Base-by-base conservation (phyloP, 2,113 vertebrate genomes). In the Alethe diademata region DNA sequence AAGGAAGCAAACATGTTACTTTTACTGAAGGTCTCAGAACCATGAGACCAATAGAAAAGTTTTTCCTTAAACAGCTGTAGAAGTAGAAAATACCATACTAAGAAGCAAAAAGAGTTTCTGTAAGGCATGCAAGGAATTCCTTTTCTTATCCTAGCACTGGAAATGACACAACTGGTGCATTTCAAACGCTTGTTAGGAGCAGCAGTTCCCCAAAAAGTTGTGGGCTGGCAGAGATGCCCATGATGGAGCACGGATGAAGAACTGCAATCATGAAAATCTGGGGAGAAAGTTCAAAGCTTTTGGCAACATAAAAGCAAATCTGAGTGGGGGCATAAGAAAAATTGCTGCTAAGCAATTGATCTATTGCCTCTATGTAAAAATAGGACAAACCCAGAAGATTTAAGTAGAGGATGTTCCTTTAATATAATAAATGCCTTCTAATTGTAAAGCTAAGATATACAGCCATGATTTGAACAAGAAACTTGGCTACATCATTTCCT, bases 261-360 rank as follows among this genome's bases (percentile, higher is more conserved):
- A 14, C 28, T 66, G 14, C 29, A 73, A 33, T 28, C 15, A 45
- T 6, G 8, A 58, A 90, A 85, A 78, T 57, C 17, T 66, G n/a
- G 81, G 47, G 70, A 90, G 86, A 66, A 33, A 31, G 24, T 56
- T 81, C 50, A 85, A 73, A n/a, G 64, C 14, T 85, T 51, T 58
- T 0, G 0, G 5, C n/a, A 85, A 53, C 28, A 48, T 17, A 62
- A 88, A 71, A 51, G 56, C 12, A 88, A 81, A 66, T 40, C 11
- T 64, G 24, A 66, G 8, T 23, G 16, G 3, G 3, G 7, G 9
- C 14, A 26, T 0, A 2, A 6, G 22, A 78, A 84, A 12, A 80
- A 19, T 19, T 36, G 12, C 11, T 92, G 42, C 22, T 66, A 42
- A 73, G 36, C 9, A 81, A 26, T 17, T 28, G 8, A 4, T 43